Conservation (phyloP, 2,113 vertebrate species). For the Platysternon megacephalum region DNA sequence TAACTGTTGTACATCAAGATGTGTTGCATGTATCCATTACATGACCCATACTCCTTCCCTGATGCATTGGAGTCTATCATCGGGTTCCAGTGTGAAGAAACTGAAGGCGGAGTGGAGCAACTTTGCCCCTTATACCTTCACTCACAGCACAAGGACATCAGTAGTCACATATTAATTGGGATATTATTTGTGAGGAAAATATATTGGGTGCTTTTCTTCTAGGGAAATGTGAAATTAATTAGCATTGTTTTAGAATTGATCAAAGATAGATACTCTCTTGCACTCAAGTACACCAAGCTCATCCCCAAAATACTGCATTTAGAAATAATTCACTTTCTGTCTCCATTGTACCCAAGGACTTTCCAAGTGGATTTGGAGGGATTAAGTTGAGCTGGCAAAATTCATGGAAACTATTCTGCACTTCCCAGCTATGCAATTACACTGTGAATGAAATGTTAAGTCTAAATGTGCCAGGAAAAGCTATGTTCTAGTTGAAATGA, state of each 20-base stretch:
- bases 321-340: background rate
- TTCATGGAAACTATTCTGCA: background rate
- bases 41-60: no score
- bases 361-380: background rate
- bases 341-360: background rate
- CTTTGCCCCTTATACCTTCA: no score
- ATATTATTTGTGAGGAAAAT: background rate
- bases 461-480: background rate
- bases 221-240: background rate
- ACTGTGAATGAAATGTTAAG: background rate
- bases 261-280: background rate
- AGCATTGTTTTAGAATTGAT: background rate
- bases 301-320: background rate
- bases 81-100: no score
- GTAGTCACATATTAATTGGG: no score
- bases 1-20: no score
- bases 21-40: no score
- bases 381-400: background rate
- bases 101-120: no score
- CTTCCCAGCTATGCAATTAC: background rate
- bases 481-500: background rate
- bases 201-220: background rate
- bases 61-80: no score
- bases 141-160: no score
- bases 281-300: background rate